Percentiles rank a stretch among this genome's conserved stretches.
phyloP scores from a whole-genome alignment of 23 tunicate genomes.

The Halocynthia roretzi region DNA sequence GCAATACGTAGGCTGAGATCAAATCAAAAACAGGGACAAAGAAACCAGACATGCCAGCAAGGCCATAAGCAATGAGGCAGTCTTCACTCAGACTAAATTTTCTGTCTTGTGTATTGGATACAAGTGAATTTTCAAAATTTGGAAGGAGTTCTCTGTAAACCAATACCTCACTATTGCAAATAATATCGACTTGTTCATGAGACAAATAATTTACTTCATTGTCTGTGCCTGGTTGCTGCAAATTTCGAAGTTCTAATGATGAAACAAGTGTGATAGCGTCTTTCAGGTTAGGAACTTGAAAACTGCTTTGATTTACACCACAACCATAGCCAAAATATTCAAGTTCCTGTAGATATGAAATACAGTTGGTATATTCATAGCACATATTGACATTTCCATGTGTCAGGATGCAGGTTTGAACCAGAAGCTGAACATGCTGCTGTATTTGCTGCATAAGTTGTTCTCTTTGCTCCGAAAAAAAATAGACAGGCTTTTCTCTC shows the following conservation, averaged over 20 bases:
- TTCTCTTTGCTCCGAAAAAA: neutral
- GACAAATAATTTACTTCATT: neutral
- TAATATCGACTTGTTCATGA: neutral
- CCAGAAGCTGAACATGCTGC: constrained; percentile 26
- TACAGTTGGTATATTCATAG: neutral
- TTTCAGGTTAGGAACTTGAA: neutral
- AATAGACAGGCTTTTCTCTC: neutral
- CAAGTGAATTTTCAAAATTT: no score
- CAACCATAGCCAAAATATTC: neutral
- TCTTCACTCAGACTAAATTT: no score
- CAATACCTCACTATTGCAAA: constrained; percentile 9
- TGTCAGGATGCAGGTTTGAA: neutral
- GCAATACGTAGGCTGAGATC: no score
- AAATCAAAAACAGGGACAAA: no score
- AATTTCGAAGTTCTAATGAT: neutral
- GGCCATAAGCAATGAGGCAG: no score
- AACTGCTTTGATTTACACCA: neutral
- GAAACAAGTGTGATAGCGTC: neutral
- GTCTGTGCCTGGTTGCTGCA: neutral
- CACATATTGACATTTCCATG: neutral
- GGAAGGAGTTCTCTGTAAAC: constrained; percentile 20
- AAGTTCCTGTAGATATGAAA: constrained; percentile 11
- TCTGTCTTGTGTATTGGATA: no score
- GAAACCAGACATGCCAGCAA: no score
- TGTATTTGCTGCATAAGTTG: constrained; percentile 12